Percentiles rank a stretch among this genome's conserved stretches.
Evolutionary conservation across 2,113 vertebrate species (phyloP).

Genomic region (Daphoenositta chrysoptera): DNA sequence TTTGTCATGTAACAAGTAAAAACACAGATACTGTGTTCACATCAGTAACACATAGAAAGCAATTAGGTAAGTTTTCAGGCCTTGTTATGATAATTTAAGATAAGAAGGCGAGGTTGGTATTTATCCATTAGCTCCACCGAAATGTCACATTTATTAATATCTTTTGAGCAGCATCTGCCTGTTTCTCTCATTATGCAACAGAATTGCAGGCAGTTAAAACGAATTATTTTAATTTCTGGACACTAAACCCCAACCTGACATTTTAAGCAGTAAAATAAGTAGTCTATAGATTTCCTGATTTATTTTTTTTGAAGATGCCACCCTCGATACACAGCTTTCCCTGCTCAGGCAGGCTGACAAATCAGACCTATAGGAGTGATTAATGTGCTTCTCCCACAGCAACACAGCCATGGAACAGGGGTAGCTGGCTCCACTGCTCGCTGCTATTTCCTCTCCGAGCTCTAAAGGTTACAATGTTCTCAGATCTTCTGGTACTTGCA

Average conservation of each 20-base stretch:
- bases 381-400: not conserved
- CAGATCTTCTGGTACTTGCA: conserved; percentile 60
- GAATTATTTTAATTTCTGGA: not conserved
- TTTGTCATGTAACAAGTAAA: not conserved
- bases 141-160: not conserved
- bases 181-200: not conserved
- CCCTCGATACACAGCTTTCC: not conserved
- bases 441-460: not conserved
- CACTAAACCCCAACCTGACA: not conserved
- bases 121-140: not conserved
- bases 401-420: not conserved
- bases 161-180: not conserved
- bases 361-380: not conserved
- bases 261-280: not conserved
- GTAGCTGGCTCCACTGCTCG: not conserved
- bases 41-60: not conserved
- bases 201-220: not conserved
- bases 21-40: not conserved
- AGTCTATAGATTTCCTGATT: not conserved
- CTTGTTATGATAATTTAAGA: not conserved
- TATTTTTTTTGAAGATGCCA: not conserved
- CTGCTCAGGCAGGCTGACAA: not conserved
- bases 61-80: not conserved
- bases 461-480: conserved; percentile 56
- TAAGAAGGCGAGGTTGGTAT: not conserved